phyloP scores from a whole-genome alignment of 2,888 invertebrate genomes.

The Neoitamus cyanurus region DNA sequence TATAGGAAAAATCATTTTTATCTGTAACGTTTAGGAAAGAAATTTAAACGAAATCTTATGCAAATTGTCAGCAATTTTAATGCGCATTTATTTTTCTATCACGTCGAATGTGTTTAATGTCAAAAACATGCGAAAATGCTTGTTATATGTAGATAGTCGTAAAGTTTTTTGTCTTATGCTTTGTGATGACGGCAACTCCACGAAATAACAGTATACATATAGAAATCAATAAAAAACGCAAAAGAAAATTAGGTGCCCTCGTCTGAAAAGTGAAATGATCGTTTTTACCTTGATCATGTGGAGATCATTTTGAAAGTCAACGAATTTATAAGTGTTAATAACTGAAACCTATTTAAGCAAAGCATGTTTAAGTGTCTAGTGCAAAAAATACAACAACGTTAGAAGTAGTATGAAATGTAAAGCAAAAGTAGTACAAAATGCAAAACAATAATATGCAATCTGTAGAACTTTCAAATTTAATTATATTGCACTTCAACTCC shows the following conservation, averaged over 20 bases:
- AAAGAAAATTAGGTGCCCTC: not conserved
- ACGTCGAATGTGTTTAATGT: not conserved
- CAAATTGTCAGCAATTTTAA: not conserved
- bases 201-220: not conserved
- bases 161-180: not conserved
- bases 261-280: not conserved
- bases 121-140: not conserved
- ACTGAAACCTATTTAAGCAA: too few species aligned
- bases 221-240: not conserved
- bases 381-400: too few species aligned
- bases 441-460: too few species aligned
- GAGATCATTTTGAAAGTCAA: not conserved
- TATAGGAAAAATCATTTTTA: constrained; percentile 8
- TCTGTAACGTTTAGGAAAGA: not conserved
- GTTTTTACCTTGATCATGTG: not conserved
- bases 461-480: too few species aligned
- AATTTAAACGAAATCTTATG: not conserved
- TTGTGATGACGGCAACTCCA: not conserved
- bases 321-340: too few species aligned
- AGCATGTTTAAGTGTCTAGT: too few species aligned
- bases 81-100: constrained; percentile 32
- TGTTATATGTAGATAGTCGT: not conserved
- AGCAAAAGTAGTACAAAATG: too few species aligned
- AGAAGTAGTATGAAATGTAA: too few species aligned
- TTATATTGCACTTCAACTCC: too few species aligned